phyloP scores from a whole-genome alignment of 1,140 invertebrate genomes.

The Temnothorax curvispinosus region DNA sequence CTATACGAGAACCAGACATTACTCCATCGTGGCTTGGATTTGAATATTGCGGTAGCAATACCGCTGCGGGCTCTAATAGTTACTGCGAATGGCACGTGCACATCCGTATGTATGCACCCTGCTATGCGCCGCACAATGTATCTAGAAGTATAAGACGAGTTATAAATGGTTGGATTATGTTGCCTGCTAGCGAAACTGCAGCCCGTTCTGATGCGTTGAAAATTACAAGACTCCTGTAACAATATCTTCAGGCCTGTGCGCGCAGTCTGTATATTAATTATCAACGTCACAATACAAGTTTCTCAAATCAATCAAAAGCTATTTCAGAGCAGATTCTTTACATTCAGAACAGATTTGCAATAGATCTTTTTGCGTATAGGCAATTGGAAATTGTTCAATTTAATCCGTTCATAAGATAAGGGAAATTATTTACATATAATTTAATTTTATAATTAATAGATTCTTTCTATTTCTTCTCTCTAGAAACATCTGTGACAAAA shows the following conservation, averaged over 20 bases:
- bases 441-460: not conserved
- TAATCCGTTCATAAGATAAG: not conserved
- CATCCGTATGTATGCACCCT: conserved; percentile 52
- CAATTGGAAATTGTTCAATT: not conserved
- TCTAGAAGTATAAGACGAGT: conserved; percentile 62
- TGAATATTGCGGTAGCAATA: conserved; percentile 85
- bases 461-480: not conserved
- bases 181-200: conserved; percentile 58
- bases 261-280: conserved; percentile 46
- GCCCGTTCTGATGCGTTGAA: conserved; percentile 38
- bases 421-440: not conserved
- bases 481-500: not conserved
- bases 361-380: not conserved
- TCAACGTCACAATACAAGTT: not conserved
- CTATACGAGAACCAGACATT: conserved; percentile 83
- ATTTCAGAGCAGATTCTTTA: conserved; percentile 50
- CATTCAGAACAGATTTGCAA: conserved; percentile 9
- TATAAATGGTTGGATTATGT: conserved; percentile 62
- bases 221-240: conserved; percentile 57
- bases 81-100: conserved; percentile 82
- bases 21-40: conserved; percentile 83
- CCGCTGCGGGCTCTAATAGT: conserved; percentile 83
- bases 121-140: conserved; percentile 50
- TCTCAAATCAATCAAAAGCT: not conserved
- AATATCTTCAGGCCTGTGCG: conserved; percentile 42